Evolutionary conservation across 2,888 invertebrate species (phyloP).

Genomic region (Atethmia centrago): DNA sequence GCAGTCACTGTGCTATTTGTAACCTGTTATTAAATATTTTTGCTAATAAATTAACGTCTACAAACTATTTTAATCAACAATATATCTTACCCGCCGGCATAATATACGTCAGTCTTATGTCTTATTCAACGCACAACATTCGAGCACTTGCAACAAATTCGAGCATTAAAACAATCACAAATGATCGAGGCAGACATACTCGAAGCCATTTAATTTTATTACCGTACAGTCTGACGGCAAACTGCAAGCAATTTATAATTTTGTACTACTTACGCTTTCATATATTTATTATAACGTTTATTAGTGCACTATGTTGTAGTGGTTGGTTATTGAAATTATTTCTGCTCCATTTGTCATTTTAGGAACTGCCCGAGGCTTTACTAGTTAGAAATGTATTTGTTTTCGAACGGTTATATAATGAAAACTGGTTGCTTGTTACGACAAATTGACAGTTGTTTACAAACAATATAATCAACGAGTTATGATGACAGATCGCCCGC

Average conservation of each 20-base stretch:
- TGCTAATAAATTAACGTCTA: conserved; percentile 32
- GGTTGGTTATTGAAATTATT: conserved; percentile 51
- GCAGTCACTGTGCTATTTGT: neutral
- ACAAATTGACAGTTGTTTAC: conserved; percentile 33
- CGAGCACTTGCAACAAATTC: conserved; percentile 39
- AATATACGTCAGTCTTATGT: conserved; percentile 45
- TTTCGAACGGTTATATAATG: conserved; percentile 26
- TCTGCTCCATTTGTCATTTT: conserved; percentile 56
- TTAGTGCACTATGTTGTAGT: conserved; percentile 37
- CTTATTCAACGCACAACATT: conserved; percentile 44
- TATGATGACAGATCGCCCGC: conserved; percentile 6
- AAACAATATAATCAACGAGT: conserved; percentile 25
- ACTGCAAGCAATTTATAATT: conserved; percentile 61
- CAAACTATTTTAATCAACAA: conserved; percentile 51
- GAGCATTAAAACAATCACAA: conserved; percentile 62
- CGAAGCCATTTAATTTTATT: conserved; percentile 65
- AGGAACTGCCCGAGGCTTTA: conserved; percentile 36
- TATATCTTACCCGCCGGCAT: conserved; percentile 35
- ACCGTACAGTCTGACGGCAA: conserved; percentile 50
- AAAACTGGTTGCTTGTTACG: conserved; percentile 13
- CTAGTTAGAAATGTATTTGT: conserved; percentile 42
- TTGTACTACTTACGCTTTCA: conserved; percentile 52
- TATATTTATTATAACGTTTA: conserved; percentile 46
- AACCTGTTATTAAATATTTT: conserved; percentile 19
- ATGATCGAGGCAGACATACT: conserved; percentile 59